phyloP scores from a whole-genome alignment of 2,113 vertebrate species.

The Spilogale gracilis region DNA sequence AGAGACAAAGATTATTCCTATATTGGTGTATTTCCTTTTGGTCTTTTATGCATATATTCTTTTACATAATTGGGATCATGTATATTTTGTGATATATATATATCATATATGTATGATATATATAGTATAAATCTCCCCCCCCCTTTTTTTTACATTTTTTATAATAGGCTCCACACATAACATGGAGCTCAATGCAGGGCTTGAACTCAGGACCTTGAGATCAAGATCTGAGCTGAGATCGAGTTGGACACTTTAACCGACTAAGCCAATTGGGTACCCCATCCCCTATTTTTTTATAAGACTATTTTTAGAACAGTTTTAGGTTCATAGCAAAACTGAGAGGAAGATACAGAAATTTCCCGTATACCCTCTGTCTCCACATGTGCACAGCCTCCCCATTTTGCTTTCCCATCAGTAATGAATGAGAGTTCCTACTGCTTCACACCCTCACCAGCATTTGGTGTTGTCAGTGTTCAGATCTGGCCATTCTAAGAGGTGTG shows the following conservation, averaged over 20 bases:
- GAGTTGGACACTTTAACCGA: no score
- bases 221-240: no score
- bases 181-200: no score
- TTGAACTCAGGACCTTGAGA: no score
- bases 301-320: not conserved
- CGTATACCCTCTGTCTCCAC: not conserved
- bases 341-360: not conserved
- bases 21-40: constrained; percentile 44
- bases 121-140: no score
- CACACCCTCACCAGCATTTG: not conserved
- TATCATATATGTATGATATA: no score
- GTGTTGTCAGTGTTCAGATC: not conserved
- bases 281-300: not conserved
- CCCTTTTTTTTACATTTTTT: not conserved
- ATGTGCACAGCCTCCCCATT: not conserved
- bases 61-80: constrained; percentile 36
- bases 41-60: not conserved
- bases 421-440: not conserved
- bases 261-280: no score
- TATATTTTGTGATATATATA: not conserved
- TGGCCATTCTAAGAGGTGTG: not conserved
- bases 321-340: not conserved
- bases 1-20: constrained; percentile 52
- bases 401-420: not conserved
- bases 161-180: no score